Evolutionary conservation across 2,888 invertebrate genomes (phyloP).

Genomic region (Eupithecia pulchellata): DNA sequence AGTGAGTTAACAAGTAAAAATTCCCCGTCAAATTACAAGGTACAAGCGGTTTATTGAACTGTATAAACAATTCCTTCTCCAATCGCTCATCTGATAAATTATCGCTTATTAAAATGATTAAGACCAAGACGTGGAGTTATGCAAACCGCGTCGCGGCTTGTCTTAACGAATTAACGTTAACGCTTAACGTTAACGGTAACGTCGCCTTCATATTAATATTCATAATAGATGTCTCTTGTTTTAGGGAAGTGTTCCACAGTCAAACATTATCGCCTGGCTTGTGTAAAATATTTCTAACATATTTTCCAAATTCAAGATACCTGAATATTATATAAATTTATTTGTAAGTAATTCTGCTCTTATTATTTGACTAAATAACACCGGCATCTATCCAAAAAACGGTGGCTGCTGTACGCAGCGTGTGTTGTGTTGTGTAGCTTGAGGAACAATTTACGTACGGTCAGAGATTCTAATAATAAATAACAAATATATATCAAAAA

Average conservation of each 20-base stretch:
- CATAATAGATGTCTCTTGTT: conserved; percentile 48
- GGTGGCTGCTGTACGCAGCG: too few relatives aligned
- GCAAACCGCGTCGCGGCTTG: conserved; percentile 52
- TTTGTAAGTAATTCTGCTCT: too few relatives aligned
- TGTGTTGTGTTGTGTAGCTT: too few relatives aligned
- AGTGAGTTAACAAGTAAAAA: background rate
- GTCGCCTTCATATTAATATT: conserved; percentile 76
- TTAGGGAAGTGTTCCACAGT: background rate
- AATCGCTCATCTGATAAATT: conserved; percentile 16
- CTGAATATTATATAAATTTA: background rate
- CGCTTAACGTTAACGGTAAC: conserved; percentile 58
- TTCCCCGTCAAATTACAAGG: background rate
- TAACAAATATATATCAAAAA: conserved; percentile 42
- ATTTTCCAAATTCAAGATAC: too few relatives aligned
- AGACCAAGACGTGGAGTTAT: conserved; percentile 15
- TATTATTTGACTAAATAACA: too few relatives aligned
- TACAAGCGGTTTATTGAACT: background rate
- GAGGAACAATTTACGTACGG: too few relatives aligned
- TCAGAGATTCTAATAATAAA: too few relatives aligned
- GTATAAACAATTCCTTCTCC: conserved; percentile 1
- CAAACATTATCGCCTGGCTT: background rate
- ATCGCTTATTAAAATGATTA: conserved; percentile 16
- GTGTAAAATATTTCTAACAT: background rate
- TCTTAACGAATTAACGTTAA: conserved; percentile 72
- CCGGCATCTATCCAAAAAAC: too few relatives aligned